Conservation (phyloP, 1,140 invertebrate genomes). For the Camponotus vicinus region DNA sequence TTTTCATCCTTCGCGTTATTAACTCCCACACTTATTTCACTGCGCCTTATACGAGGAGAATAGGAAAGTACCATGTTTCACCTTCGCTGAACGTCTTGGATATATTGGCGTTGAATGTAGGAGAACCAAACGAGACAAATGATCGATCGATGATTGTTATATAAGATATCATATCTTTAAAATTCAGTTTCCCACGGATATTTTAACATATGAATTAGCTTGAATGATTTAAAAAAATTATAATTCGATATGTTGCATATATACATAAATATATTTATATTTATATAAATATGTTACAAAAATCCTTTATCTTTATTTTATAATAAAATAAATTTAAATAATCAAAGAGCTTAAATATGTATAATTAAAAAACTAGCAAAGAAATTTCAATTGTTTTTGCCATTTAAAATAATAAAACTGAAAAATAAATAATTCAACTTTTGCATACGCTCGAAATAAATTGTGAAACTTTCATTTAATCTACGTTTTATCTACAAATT, state of each 20-base stretch:
- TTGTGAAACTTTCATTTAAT: not conserved
- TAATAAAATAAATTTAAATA: not conserved
- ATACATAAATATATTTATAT: too few relatives aligned
- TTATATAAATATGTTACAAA: too few relatives aligned
- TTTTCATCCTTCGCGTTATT: slow-evolving; percentile 60
- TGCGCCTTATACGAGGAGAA: slow-evolving; percentile 39
- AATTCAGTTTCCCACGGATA: not conserved
- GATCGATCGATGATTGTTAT: not conserved
- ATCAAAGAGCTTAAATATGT: not conserved
- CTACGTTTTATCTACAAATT: not conserved
- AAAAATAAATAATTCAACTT: not conserved
- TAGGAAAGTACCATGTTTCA: slow-evolving; percentile 5
- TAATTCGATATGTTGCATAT: not conserved
- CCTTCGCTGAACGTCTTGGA: slow-evolving; percentile 19
- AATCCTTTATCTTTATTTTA: not conserved
- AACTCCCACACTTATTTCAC: slow-evolving; percentile 61
- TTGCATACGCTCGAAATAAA: not conserved
- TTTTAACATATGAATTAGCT: not conserved
- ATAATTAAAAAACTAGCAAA: not conserved
- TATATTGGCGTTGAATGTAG: not conserved
- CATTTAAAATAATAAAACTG: not conserved
- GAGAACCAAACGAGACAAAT: not conserved
- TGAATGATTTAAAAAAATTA: not conserved
- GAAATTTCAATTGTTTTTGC: not conserved
- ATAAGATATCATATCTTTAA: not conserved